Base-by-base conservation (phyloP, 35 echinoderm and acorn worm species). In the Ptychodera flava region DNA sequence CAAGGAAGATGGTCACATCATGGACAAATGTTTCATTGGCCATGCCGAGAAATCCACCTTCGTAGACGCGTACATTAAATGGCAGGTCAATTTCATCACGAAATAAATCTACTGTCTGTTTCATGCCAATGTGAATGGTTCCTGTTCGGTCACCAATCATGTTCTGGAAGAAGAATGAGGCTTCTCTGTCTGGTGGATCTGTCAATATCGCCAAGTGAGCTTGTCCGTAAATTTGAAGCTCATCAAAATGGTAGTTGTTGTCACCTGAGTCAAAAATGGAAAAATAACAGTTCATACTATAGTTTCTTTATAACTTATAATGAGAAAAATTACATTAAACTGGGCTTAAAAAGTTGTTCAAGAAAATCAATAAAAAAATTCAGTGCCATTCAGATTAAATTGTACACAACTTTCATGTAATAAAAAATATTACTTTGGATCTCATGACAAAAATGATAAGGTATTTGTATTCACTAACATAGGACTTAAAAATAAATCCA, bases 91-190 rank as follows among this genome's bases (percentile, higher is more conserved):
- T 78, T 16, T 86, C 37, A 10, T 92, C 79, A 35, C 94, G 79
- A 30, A 84, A 92, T 28, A 95, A 81, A 35, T 95, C 94, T 85
- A 95, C 90, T 28, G 85, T 80, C 77, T 95, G 94, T 75, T 92
- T 92, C 31, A 34, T 37, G 78, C 87, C 94, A 34, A 95, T 84
- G 37, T 95, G 94, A 32, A 95, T 75, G 28, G 94, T 95, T 32
- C 94, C 94, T n/a, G 90, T 90, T 10, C 94, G 87, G 82, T 95
- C 94, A 33, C 94, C 94, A 82, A 95, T 95, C 94, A 95, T 95
- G 52, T 95, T 92, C 76, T 95, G 84, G 45, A 95, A 95, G 91
- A 87, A 95, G 37, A 95, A 77, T 31, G 87, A 87, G 16, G 94
- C 94, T 16, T 86, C 83, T 0, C 81, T 77, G 80, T 90, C 77